A percentile compares a stretch with the other conserved stretches of the same genome.
These are phyloP conservation scores for Daphoenositta chrysoptera DNA, from an alignment of 2,113 vertebrate species.

Conservation along the genomic window DNA sequence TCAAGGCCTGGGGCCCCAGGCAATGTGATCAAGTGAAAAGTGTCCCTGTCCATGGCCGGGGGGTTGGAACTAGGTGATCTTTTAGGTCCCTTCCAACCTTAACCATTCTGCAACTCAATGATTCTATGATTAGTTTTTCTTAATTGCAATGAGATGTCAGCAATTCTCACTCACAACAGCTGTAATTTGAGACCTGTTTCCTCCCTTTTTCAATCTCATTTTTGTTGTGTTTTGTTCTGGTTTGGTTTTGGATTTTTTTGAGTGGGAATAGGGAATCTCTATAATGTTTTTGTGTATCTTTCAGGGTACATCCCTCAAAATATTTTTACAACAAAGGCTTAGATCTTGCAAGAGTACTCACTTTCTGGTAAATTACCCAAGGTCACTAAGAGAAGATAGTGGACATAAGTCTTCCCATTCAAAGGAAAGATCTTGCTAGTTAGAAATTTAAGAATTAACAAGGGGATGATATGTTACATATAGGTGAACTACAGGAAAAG, in stretches of 20 bases:
- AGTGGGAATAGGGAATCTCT: background rate
- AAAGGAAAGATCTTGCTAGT: background rate
- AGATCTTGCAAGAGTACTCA: background rate
- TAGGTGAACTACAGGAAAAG: background rate
- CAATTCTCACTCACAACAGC: background rate
- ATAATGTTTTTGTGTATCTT: background rate
- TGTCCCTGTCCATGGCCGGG: background rate
- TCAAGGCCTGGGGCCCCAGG: too few relatives aligned
- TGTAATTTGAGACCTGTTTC: background rate
- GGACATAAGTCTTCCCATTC: background rate
- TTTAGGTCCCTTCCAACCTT: background rate
- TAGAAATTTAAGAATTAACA: background rate
- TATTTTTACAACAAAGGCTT: background rate
- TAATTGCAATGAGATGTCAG: background rate
- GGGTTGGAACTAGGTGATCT: background rate
- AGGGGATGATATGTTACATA: background rate
- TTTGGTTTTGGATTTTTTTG: background rate
- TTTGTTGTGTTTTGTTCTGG: background rate
- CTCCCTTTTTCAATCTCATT: fast-evolving
- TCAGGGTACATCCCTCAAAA: background rate
- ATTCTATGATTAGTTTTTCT: background rate
- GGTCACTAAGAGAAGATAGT: background rate
- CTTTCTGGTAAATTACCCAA: background rate
- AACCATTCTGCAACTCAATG: background rate
- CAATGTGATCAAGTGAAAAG: background rate